Percentiles rank a stretch among this genome's conserved stretches.
Conservation (phyloP, 2,888 invertebrate genomes). For the Mimas tiliae region DNA sequence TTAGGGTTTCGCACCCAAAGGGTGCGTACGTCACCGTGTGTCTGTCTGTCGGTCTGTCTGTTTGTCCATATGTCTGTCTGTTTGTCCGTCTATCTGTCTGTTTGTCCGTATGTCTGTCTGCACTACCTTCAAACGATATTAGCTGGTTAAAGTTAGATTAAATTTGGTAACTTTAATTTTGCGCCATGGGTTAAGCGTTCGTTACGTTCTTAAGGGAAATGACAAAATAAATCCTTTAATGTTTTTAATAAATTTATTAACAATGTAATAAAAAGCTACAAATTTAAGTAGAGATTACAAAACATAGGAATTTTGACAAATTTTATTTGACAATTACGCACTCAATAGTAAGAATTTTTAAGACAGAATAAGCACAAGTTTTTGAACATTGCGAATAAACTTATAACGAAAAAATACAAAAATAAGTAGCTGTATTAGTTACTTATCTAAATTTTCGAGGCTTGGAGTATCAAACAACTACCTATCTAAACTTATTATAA, state of each 20-base stretch:
- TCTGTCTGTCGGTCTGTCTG: too few relatives aligned
- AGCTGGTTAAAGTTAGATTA: too few relatives aligned
- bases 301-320: neutral
- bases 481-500: constrained; percentile 35
- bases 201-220: too few relatives aligned
- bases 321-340: constrained; percentile 12
- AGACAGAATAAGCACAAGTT: neutral
- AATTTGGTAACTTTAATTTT: too few relatives aligned
- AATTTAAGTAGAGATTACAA: neutral
- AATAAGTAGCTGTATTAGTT: neutral
- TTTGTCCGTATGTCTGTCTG: too few relatives aligned
- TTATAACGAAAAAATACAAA: neutral
- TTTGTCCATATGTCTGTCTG: too few relatives aligned
- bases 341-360: neutral
- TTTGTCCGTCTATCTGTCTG: too few relatives aligned
- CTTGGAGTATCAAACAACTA: constrained; percentile 40
- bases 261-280: constrained; percentile 13
- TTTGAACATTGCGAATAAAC: neutral
- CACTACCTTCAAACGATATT: too few relatives aligned
- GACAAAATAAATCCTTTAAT: neutral
- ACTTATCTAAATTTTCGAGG: constrained; percentile 26
- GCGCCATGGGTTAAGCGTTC: too few relatives aligned
- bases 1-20: too few relatives aligned
- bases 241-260: constrained; percentile 15
- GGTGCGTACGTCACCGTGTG: too few relatives aligned